phyloP scores from a whole-genome alignment of 1,140 invertebrate genomes.

The Drosophila pallidifrons region DNA sequence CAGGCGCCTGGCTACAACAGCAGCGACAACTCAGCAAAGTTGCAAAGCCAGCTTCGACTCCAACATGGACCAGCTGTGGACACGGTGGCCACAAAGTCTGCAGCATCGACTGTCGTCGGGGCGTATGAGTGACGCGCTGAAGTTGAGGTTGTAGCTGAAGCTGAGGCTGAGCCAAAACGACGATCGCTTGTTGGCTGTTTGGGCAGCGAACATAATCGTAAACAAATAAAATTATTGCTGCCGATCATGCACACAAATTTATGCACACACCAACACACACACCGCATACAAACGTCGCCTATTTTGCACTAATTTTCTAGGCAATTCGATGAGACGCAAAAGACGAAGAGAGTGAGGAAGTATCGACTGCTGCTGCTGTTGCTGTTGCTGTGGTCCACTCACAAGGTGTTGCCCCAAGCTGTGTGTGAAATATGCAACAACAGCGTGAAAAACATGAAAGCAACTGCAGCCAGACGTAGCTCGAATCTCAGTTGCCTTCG shows the following conservation, averaged over 20 bases:
- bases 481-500: neutral
- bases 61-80: neutral
- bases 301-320: conserved; percentile 77
- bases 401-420: conserved; percentile 80
- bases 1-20: conserved; percentile 69
- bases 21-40: conserved; percentile 16
- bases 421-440: conserved; percentile 82
- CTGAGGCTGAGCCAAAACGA: conserved; percentile 26
- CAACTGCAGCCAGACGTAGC: conserved; percentile 26
- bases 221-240: conserved; percentile 84
- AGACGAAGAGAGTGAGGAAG: neutral
- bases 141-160: conserved; percentile 24
- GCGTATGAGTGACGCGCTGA: conserved; percentile 80
- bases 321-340: conserved; percentile 45
- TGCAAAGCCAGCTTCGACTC: neutral
- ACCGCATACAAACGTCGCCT: conserved; percentile 30
- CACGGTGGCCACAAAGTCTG: conserved; percentile 49
- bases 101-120: conserved; percentile 59
- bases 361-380: conserved; percentile 8
- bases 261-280: conserved; percentile 63
- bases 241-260: conserved; percentile 83
- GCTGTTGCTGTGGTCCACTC: conserved; percentile 40
- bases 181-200: conserved; percentile 72
- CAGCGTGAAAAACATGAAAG: conserved; percentile 82
- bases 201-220: conserved; percentile 82